phyloP scores from a whole-genome alignment of 2,888 invertebrate genomes.

The Tipula unca region DNA sequence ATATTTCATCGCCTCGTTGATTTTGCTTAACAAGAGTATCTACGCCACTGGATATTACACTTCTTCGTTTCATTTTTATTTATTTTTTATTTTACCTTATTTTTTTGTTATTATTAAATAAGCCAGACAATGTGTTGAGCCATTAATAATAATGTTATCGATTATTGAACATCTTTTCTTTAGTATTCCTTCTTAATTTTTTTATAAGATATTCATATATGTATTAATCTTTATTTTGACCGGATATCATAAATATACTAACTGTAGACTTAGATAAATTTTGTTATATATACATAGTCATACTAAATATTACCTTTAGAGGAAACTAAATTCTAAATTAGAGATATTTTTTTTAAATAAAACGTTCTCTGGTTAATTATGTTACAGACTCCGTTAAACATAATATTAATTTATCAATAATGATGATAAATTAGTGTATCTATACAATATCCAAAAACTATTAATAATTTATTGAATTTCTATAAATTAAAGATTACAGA shows the following conservation, averaged over 20 bases:
- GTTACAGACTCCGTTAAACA: background rate
- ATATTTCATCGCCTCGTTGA: slow-evolving; percentile 17
- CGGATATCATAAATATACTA: slow-evolving; percentile 21
- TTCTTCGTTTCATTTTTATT: background rate
- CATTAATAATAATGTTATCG: slow-evolving; percentile 22
- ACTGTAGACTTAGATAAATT: background rate
- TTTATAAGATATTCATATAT: background rate
- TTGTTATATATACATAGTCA: background rate
- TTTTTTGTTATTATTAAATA: slow-evolving; percentile 8
- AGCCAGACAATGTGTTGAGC: slow-evolving; percentile 17
- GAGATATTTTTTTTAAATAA: background rate
- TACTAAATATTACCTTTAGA: background rate
- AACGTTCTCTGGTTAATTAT: background rate
- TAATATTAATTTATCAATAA: background rate
- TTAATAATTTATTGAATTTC: background rate
- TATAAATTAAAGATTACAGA: background rate
- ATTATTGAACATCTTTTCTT: slow-evolving; percentile 18
- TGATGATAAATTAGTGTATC: background rate
- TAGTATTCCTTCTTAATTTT: background rate
- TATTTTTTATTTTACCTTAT: background rate
- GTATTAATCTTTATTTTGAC: slow-evolving; percentile 20
- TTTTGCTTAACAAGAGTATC: slow-evolving; percentile 18
- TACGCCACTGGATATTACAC: slow-evolving; percentile 19
- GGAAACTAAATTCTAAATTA: background rate
- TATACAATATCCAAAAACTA: background rate